phyloP scores from a whole-genome alignment of 2,113 vertebrate species.

The Sclerurus mexicanus region DNA sequence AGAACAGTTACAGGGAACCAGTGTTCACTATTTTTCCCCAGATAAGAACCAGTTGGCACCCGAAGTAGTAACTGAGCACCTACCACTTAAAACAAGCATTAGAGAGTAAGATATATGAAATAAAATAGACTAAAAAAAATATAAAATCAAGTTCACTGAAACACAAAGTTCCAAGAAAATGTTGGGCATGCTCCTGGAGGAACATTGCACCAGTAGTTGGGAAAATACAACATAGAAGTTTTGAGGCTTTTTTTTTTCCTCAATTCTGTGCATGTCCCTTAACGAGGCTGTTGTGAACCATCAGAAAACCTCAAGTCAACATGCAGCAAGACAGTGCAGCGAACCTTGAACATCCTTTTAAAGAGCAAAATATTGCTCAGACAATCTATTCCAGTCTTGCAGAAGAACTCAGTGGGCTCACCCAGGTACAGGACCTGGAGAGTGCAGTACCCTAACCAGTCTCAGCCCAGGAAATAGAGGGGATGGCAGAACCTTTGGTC shows the following conservation, averaged over 20 bases:
- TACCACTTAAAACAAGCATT: not conserved
- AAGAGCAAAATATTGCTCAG: not conserved
- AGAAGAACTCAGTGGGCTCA: not conserved
- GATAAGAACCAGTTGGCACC: not conserved
- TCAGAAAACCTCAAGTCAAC: accelerated
- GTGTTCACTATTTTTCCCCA: not conserved
- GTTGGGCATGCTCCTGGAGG: not conserved
- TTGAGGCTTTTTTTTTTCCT: too few relatives aligned
- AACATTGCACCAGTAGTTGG: not conserved
- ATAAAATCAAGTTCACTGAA: not conserved
- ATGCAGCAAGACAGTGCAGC: not conserved
- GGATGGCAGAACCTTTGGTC: not conserved
- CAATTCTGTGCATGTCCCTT: not conserved
- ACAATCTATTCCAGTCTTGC: not conserved
- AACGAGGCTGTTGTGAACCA: not conserved
- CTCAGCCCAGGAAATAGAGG: not conserved
- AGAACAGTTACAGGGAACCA: not conserved
- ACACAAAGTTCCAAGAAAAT: not conserved
- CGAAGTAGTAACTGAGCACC: not conserved
- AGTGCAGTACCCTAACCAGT: not conserved
- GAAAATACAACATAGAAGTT: not conserved
- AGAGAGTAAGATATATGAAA: not conserved
- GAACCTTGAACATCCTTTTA: not conserved
- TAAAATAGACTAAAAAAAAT: not conserved
- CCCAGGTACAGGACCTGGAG: not conserved